Percentiles rank a stretch among this genome's conserved stretches.
These are phyloP conservation scores for Pitta sordida DNA, from an alignment of 2,113 vertebrate species.

Conservation along the genomic window DNA sequence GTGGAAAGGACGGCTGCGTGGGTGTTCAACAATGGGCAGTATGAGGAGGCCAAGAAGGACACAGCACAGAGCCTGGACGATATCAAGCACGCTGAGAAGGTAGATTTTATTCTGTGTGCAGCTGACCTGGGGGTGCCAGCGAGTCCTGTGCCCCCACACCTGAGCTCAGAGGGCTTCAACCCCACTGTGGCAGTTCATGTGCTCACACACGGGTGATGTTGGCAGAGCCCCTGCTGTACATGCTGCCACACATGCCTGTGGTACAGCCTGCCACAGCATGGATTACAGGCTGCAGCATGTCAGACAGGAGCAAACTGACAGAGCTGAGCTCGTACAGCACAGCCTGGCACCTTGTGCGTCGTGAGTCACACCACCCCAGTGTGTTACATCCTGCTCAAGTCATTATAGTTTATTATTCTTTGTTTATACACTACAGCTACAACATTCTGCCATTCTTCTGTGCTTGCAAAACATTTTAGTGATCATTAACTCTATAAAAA, in stretches of 20 bases:
- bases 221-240: neutral
- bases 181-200: neutral
- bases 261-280: neutral
- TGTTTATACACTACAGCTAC: neutral
- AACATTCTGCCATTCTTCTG: neutral
- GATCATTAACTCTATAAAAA: neutral
- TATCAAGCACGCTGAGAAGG: slow-evolving; percentile 86
- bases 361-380: neutral
- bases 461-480: neutral
- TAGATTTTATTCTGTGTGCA: slow-evolving; percentile 23
- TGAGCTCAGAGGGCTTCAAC: rapidly evolving
- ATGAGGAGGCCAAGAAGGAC: slow-evolving; percentile 86
- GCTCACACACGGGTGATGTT: neutral
- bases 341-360: neutral
- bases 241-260: neutral
- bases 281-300: neutral
- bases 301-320: neutral
- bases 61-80: slow-evolving; percentile 76
- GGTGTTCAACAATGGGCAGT: slow-evolving; percentile 93
- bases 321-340: neutral
- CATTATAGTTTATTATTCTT: neutral
- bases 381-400: neutral
- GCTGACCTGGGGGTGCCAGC: rapidly evolving
- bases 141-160: neutral
- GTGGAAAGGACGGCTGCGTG: slow-evolving; percentile 96